Base-by-base conservation (phyloP, 2,888 invertebrate genomes). In the Epistrophe grossulariae region DNA sequence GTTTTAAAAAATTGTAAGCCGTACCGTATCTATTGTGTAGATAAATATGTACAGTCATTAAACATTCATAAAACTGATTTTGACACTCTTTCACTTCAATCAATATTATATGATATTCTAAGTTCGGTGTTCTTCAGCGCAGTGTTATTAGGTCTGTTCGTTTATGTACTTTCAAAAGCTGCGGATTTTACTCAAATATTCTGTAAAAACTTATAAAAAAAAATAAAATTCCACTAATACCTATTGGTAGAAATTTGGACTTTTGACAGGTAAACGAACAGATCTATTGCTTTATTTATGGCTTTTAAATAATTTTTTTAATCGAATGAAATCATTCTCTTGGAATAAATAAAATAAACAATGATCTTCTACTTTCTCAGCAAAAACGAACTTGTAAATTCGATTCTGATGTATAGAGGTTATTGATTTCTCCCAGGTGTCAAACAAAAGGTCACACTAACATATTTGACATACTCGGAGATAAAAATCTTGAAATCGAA, bases 401-500 rank as follows among this genome's bases (percentile, higher is more conserved):
- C 9, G 4, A 5, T n/a, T n/a, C 2, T 28, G 8, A 28, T 15
- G 55, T 31, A 57, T 57, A 57, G n/a, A 10, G 57, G 31, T 57
- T 31, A 57, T 57, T 57, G 57, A 31, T 24, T 64, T 43, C 15
- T 13, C 57, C 31, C 1, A 10, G 10, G 2, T 28, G 15, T 15
- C 15, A 7, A 45, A 72, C 2, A 43, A 64, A 64, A 64, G 62
- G 28, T 45, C 43, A 43, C 5, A 43, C 57, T 17, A 17, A 35
- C 17, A 38, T 57, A 59, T 13, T 64, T 45, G 5, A 0, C n/a
- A 43, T 43, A 11, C 4, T 60, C 9, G n/a, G 5, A 48, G 17
- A 73, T 19, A 72, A 48, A 59, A 74, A 38, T 28, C 62, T 62
- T 62, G 62, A 60, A 60, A 60, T 19, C 38, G 62, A 62, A 62